Conservation (phyloP, 2,113 vertebrate genomes). For the Zosterops japonicus region DNA sequence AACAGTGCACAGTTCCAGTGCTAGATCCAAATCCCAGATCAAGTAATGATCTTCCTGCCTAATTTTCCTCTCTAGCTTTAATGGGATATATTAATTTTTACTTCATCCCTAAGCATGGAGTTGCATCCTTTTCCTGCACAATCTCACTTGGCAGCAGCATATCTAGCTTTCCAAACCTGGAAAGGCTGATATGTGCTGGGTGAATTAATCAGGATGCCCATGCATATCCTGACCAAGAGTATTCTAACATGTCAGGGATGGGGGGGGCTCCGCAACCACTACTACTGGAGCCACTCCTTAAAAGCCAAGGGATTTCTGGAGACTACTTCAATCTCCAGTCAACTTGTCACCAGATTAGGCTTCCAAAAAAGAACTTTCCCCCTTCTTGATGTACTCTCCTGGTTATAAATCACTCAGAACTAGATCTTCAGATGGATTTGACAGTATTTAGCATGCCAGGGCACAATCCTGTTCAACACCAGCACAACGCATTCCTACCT, state of each 20-base stretch:
- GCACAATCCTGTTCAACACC: not conserved
- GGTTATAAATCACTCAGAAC: not conserved
- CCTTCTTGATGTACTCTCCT: not conserved
- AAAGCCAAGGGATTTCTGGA: not conserved
- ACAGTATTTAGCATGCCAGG: not conserved
- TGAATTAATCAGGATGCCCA: not conserved
- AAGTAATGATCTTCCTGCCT: not conserved
- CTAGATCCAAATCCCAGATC: not conserved
- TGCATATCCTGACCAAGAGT: not conserved
- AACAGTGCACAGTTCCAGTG: not conserved
- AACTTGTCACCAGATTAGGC: not conserved
- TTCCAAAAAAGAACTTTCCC: not conserved
- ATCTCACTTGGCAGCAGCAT: accelerated
- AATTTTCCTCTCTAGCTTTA: not conserved
- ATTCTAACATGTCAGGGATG: accelerated
- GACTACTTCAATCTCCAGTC: not conserved
- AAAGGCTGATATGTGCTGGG: not conserved
- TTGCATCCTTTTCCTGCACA: not conserved
- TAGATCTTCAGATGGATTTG: not conserved
- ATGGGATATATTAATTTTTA: not conserved
- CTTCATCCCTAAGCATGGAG: not conserved
- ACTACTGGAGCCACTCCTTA: not conserved
- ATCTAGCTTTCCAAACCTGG: not conserved
- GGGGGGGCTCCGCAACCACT: not conserved
- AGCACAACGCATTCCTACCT: not conserved